Evolutionary conservation across 2,797 vertebrate genomes (phyloP), one percentile per base, ranked within the genome.

Genomic region (Pelobates cultripes): DNA sequence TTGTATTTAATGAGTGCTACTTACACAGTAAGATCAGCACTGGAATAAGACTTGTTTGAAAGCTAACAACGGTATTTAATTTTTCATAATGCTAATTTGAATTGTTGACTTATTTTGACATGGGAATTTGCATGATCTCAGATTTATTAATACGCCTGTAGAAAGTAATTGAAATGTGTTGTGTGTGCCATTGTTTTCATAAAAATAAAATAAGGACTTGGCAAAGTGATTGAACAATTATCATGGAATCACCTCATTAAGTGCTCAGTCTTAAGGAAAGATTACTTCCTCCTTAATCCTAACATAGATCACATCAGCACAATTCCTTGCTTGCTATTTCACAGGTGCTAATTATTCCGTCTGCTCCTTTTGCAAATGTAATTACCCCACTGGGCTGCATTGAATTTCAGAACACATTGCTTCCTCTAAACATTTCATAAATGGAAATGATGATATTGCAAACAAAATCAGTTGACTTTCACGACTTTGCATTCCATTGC

Each of bases 201-300:
- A 57, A 75, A 76, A 61, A 14, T 74, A 53, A 79, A 76, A 75
- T 75, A 72, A 71, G 67, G 40, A 2, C 77, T 79, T 70, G 60
- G 73, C 45, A 84, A 63, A 70, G 66, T 70, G 81, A 75, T 75
- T 91, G 88, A 92, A 89, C 88, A 86, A 85, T 90, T 90, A 88
- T 89, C 89, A 89, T 86, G 85, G 88, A 88, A 86, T 88, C 87
- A 90, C 89, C 84, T 88, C 86, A 84, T 43, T 90, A 85, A 87
- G 70, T 84, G 74, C 81, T 73, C 84, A 89, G 89, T 90, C 84
- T 90, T 87, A 51, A 86, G 87, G 81, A 89, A 91, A 91, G 80
- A 88, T 87, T 86, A 87, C 84, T 87, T 88, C 87, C 86, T 89
- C 61, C 0, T 63, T n/a, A 70, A 83, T 71, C 85, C 78, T 81